Base-by-base conservation (phyloP, 2,888 invertebrate genomes). In the Trissolcus brochymenae region DNA sequence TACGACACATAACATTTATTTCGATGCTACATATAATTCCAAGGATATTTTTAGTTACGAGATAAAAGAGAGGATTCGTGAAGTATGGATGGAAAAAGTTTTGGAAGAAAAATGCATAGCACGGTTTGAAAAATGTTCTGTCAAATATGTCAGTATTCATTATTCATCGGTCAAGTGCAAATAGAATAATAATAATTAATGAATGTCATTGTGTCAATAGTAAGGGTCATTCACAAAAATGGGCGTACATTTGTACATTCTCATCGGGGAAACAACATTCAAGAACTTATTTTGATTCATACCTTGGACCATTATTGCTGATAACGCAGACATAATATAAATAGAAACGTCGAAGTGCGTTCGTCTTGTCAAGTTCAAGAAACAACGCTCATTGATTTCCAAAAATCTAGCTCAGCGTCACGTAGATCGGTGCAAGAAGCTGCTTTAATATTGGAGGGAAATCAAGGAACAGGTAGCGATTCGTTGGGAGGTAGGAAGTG, bases 1-100 rank as follows among this genome's bases (percentile, higher is more conserved):
- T 86, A 87, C 84, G 85, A 86, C 87, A 87, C 86, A 86, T 84
- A 84, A 85, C 84, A 83, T 83, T 79, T 85, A 84, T 84, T 83
- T 84, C 83, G 83, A 87, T 85, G 83, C 84, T 86, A 85, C 60
- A 76, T 57, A 67, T 67, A 62, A 51, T 64, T 46, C 16, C 2
- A 46, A 16, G 14, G 16, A 46, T 16, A 46, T 68, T 74, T 35
- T 21, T 59, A 41, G 17, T 19, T 59, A 59, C 16, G 25, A 11
- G 55, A 25, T 25, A 25, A 35, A 35, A 35, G 67, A 9, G 16
- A 61, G 54, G 16, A 55, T 6, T 51, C 21, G 49, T 19, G 29
- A 43, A 19, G 35, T 41, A 29, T 25, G 35, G 35, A 35, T 11
- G 11, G 9, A 35, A 11, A 35, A 11, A 6, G 35, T 46, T 14